Evolutionary conservation across 2,888 invertebrate genomes (phyloP).

Genomic region (Platynereis dumerilii): DNA sequence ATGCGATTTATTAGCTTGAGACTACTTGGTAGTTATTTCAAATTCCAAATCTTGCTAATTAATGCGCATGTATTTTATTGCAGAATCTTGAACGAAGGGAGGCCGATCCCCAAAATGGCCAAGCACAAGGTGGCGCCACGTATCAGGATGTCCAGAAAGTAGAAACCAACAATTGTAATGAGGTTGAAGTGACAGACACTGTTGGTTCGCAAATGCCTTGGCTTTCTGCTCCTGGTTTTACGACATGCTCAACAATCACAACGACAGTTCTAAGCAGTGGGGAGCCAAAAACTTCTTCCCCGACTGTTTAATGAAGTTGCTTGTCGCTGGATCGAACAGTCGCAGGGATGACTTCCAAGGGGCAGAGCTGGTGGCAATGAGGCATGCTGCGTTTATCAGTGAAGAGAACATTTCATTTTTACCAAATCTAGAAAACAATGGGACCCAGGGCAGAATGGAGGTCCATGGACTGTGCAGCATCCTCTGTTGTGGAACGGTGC

Average conservation of each 20-base stretch:
- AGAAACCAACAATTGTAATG: too few species aligned
- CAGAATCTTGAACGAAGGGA: too few species aligned
- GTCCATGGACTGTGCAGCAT: constrained; percentile 72
- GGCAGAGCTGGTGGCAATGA: constrained; percentile 38
- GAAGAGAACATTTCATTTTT: constrained; percentile 66
- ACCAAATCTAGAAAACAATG: constrained; percentile 69
- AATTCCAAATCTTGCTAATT: too few species aligned
- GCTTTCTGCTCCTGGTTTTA: constrained; percentile 56
- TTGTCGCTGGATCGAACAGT: constrained; percentile 25
- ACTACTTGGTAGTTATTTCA: too few species aligned
- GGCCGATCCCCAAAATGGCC: too few species aligned
- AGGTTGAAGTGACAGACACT: too few species aligned
- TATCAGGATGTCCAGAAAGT: too few species aligned
- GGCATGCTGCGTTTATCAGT: constrained; percentile 43
- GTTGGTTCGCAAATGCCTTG: constrained; percentile 37
- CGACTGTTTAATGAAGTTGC: constrained; percentile 43
- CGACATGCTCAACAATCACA: constrained; percentile 48
- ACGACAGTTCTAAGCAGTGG: constrained; percentile 44
- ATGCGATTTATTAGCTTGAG: too few species aligned
- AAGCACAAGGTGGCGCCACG: too few species aligned
- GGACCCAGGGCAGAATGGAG: constrained; percentile 69
- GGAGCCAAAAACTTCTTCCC: constrained; percentile 57
- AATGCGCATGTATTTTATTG: too few species aligned
- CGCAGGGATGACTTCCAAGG: constrained; percentile 40
- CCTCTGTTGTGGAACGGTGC: constrained; percentile 72